Percentiles rank a stretch among this genome's conserved stretches.
phyloP scores from a whole-genome alignment of 2,113 vertebrate species.

The Osmerus mordax region DNA sequence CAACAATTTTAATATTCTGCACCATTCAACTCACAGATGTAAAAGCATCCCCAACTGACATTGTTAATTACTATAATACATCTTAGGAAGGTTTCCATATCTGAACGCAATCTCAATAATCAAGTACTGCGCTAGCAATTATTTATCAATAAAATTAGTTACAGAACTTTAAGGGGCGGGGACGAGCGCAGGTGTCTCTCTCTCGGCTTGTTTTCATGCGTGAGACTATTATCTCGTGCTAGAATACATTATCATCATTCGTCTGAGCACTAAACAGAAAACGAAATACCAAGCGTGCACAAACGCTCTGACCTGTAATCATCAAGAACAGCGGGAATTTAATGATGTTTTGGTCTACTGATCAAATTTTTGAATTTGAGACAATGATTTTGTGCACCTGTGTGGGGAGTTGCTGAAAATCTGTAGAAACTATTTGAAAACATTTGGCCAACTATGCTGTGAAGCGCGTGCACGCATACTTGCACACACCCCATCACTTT shows the following conservation, averaged over 20 bases:
- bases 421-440: slow-evolving; percentile 59
- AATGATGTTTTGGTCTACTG: slow-evolving; percentile 77
- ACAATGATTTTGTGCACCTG: slow-evolving; percentile 85
- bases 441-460: slow-evolving; percentile 16
- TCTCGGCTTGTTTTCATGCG: slow-evolving; percentile 79
- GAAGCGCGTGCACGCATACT: not conserved
- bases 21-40: slow-evolving; percentile 66
- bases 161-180: slow-evolving; percentile 88
- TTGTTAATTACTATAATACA: slow-evolving; percentile 78
- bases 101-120: slow-evolving; percentile 93
- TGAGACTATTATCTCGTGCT: slow-evolving; percentile 74
- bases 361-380: slow-evolving; percentile 73
- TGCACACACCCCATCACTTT: not conserved
- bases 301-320: slow-evolving; percentile 85
- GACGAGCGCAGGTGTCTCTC: slow-evolving; percentile 90
- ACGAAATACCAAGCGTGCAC: slow-evolving; percentile 81
- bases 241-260: slow-evolving; percentile 87
- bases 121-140: slow-evolving; percentile 90
- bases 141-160: slow-evolving; percentile 98
- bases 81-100: slow-evolving; percentile 91
- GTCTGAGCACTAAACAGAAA: slow-evolving; percentile 82
- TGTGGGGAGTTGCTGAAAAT: slow-evolving; percentile 62
- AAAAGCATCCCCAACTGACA: slow-evolving; percentile 67
- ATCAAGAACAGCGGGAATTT: slow-evolving; percentile 72
- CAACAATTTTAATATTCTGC: slow-evolving; percentile 60